phyloP scores from a whole-genome alignment of 2,797 vertebrate species.

The Hippocampus kuda region DNA sequence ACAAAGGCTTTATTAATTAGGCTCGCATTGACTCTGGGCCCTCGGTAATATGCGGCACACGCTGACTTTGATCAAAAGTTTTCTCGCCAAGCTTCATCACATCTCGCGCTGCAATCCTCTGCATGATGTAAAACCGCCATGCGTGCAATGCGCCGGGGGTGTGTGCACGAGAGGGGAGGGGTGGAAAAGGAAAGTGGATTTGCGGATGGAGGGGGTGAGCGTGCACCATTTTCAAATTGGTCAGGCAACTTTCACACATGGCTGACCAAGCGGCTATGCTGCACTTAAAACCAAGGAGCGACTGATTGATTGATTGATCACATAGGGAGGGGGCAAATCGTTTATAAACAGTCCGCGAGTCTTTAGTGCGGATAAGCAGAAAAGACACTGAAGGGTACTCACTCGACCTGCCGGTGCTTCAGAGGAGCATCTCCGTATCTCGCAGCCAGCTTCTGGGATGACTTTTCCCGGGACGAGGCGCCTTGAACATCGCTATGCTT shows the following conservation, averaged over 20 bases:
- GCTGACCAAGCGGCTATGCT: constrained; percentile 21
- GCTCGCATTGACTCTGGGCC: constrained; percentile 15
- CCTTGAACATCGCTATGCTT: constrained; percentile 58
- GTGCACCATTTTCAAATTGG: constrained; percentile 32
- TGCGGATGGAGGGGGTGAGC: background rate
- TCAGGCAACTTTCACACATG: constrained; percentile 41
- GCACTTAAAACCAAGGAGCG: constrained; percentile 36
- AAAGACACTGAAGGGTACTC: constrained; percentile 37
- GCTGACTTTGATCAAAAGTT: constrained; percentile 54
- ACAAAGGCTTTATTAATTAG: constrained; percentile 48
- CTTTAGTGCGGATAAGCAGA: background rate
- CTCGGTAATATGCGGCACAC: constrained; percentile 41
- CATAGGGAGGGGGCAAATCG: background rate
- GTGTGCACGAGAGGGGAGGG: constrained; percentile 5
- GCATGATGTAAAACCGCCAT: constrained; percentile 27
- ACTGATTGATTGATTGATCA: constrained; percentile 48
- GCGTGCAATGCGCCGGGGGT: constrained; percentile 19
- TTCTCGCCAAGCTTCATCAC: constrained; percentile 11
- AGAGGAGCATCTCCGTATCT: constrained; percentile 61
- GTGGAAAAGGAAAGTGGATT: background rate
- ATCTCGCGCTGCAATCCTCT: constrained; percentile 5
- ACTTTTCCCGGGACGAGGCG: constrained; percentile 66
- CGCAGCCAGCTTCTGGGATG: constrained; percentile 48
- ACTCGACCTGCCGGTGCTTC: constrained; percentile 53
- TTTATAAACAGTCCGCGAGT: constrained; percentile 18